Evolutionary conservation across 2,113 vertebrate genomes (phyloP), one percentile per base, ranked within the genome.

Genomic region (Probosciger aterrimus): DNA sequence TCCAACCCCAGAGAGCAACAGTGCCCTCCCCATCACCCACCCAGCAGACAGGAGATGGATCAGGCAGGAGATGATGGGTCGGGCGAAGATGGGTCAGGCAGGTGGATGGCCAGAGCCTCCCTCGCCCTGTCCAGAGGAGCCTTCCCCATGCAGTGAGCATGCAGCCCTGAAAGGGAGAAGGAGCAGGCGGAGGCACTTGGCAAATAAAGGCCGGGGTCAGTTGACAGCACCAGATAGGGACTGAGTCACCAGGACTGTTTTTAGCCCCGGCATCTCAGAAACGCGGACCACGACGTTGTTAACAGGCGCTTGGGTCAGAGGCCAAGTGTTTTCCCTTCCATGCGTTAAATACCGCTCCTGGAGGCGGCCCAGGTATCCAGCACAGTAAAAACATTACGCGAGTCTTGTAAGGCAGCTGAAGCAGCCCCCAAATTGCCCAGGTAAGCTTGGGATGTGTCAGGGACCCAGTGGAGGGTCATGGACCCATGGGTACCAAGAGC

Each of bases 321-420:
- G 96, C 96, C 96, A 95, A 92, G 81, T 79, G 91, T 46, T 96
- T 93, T 87, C 82, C 93, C 80, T 91, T 93, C 76, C 76, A 88
- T 9, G 57, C 22, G 4, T 75, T 93, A 70, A 96, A 95, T 87
- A 46, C 65, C 50, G 2, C 16, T 41, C 60, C 88, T 82, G 95
- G 71, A 95, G 88, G 64, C 4, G 4, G 69, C 95, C 69, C 81
- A 91, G 95, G 85, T 68, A 93, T 81, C 85, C 52, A 15, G 63
- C 84, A 18, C 39, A 80, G 89, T 44, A 50, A 82, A 94, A 96
- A 92, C 85, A 90, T 93, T 71, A 86, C 11, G 1, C 30, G 9
- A 31, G 74, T 37, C 74, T 46, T n/a, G 50, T 41, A 10, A 14
- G 49, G 49, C 70, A 71, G 55, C n/a, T 55, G 4, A 28, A 35